phyloP scores from a whole-genome alignment of 2,888 invertebrate genomes.

The Copidosoma aretas region DNA sequence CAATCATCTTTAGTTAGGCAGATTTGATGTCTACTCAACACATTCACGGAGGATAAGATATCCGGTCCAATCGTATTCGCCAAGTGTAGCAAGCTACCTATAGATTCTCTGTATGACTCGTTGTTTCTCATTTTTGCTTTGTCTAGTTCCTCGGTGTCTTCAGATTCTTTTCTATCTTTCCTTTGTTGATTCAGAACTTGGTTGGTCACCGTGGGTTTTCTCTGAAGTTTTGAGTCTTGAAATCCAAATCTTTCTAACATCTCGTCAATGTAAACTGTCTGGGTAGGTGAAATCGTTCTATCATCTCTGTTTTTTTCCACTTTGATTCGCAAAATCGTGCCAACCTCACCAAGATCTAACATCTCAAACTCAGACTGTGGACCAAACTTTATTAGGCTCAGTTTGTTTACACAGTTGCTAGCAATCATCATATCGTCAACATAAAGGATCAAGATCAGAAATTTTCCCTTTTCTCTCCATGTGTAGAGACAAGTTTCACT shows the following conservation, averaged over 20 bases:
- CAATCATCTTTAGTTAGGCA: not conserved
- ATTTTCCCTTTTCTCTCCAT: not conserved
- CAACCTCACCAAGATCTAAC: conserved; percentile 33
- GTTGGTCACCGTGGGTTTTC: not conserved
- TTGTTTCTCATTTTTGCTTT: not conserved
- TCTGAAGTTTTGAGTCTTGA: not conserved
- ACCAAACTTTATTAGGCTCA: conserved; percentile 18
- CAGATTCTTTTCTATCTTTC: not conserved
- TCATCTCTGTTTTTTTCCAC: conserved; percentile 13
- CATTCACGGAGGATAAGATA: not conserved
- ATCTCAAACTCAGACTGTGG: conserved; percentile 36
- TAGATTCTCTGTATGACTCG: not conserved
- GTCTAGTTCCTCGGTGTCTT: not conserved
- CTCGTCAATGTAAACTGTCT: not conserved
- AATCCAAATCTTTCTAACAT: not conserved
- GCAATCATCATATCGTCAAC: conserved; percentile 10
- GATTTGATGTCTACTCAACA: not conserved
- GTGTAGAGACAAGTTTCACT: conserved; percentile 38
- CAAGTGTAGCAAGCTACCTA: not conserved
- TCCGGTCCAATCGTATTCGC: not conserved
- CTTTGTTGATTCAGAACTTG: not conserved
- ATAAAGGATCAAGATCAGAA: not conserved
- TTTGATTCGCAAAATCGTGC: conserved; percentile 30
- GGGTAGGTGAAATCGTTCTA: not conserved
- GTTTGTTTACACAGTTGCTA: not conserved